phyloP scores from a whole-genome alignment of 2,888 invertebrate species.

The Adelognathus sp. region DNA sequence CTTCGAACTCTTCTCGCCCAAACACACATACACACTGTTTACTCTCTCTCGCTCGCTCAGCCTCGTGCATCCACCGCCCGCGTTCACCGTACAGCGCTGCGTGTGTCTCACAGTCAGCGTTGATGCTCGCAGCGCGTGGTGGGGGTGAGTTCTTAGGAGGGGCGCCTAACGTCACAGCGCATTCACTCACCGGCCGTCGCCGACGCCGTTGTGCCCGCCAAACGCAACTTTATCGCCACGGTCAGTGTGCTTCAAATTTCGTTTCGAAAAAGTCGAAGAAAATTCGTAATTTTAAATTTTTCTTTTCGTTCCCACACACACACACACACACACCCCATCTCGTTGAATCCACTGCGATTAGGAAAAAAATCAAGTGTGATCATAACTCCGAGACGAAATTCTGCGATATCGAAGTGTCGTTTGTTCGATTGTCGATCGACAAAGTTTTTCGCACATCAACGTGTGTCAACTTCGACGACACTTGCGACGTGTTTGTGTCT shows the following conservation, averaged over 20 bases:
- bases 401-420: too few species aligned
- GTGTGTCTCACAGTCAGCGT: too few species aligned
- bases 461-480: too few species aligned
- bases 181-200: constrained; percentile 80
- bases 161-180: constrained; percentile 78
- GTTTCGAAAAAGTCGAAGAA: background rate
- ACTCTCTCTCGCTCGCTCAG: background rate
- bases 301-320: background rate
- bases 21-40: too few species aligned
- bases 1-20: background rate
- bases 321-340: too few species aligned
- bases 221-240: constrained; percentile 75
- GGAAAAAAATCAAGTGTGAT: too few species aligned
- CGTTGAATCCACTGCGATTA: too few species aligned
- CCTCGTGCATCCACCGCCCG: constrained; percentile 18
- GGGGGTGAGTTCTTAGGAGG: constrained; percentile 75
- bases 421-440: too few species aligned
- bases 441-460: too few species aligned
- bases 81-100: background rate
- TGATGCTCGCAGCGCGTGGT: too few species aligned
- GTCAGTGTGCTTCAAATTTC: constrained; percentile 68
- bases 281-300: constrained; percentile 26
- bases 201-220: constrained; percentile 76
- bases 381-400: too few species aligned
- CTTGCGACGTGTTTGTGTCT: too few species aligned